Percentiles rank a stretch among this genome's conserved stretches.
Evolutionary conservation across 2,113 vertebrate species (phyloP).

Genomic region (Aldabrachelys gigantea): DNA sequence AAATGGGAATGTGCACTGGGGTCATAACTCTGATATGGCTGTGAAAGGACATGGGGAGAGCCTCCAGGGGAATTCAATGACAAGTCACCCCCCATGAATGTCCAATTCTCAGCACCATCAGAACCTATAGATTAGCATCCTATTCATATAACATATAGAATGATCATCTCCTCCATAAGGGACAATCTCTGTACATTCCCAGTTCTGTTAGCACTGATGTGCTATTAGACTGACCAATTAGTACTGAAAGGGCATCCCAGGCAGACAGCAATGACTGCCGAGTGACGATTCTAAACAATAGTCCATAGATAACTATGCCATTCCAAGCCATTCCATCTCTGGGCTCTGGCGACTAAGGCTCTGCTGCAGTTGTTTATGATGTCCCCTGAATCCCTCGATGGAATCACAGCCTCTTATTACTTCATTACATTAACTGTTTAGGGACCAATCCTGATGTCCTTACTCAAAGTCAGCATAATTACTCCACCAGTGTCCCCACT

Average conservation of each 20-base stretch:
- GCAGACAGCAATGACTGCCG: background rate
- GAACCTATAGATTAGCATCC: accelerated
- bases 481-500: background rate
- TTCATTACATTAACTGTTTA: accelerated
- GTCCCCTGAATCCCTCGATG: background rate
- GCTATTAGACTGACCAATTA: background rate
- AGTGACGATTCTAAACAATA: background rate
- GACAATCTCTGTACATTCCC: background rate
- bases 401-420: background rate
- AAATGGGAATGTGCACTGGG: background rate
- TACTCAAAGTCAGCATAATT: accelerated
- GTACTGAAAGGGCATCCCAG: background rate
- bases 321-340: background rate
- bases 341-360: accelerated
- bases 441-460: background rate
- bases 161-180: background rate
- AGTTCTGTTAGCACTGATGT: background rate
- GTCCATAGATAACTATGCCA: background rate
- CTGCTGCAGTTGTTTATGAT: accelerated
- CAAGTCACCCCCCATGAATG: background rate
- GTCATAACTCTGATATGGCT: accelerated
- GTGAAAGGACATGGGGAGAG: too few species aligned
- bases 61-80: background rate
- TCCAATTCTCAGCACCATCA: background rate
- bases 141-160: background rate